A percentile compares a stretch with the other conserved stretches of the same genome.
Evolutionary conservation across 1,140 invertebrate species (phyloP).

Genomic region (Zaprionus vittiger): DNA sequence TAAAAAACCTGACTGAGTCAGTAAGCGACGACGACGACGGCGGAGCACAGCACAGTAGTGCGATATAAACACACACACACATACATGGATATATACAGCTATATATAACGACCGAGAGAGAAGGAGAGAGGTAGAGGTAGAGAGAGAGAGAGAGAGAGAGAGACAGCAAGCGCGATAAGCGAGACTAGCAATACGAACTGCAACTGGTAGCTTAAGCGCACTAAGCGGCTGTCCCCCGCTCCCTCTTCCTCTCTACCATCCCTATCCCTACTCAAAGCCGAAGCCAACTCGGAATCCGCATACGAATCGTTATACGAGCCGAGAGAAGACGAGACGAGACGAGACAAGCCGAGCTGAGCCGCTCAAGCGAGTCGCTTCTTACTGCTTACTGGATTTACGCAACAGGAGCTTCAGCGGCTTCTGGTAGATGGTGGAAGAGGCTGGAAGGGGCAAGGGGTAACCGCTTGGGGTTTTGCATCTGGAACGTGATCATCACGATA

Average conservation of each 20-base stretch:
- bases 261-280: neutral
- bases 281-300: neutral
- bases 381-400: constrained; percentile 80
- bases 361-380: constrained; percentile 52
- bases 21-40: constrained; percentile 12
- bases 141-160: constrained; percentile 4
- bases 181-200: constrained; percentile 42
- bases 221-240: constrained; percentile 34
- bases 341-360: constrained; percentile 39
- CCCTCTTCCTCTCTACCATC: neutral
- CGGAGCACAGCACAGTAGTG: constrained; percentile 42
- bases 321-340: neutral
- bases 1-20: constrained; percentile 68
- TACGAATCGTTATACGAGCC: constrained; percentile 1
- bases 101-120: constrained; percentile 2
- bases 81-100: constrained; percentile 7
- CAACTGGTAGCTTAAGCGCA: constrained; percentile 49
- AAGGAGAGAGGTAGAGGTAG: neutral
- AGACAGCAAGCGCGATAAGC: constrained; percentile 13
- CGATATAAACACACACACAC: constrained; percentile 36
- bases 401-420: constrained; percentile 74
- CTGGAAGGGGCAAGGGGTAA: neutral
- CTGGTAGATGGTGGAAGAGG: constrained; percentile 30
- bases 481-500: constrained; percentile 71
- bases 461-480: constrained; percentile 27